Evolutionary conservation across 2,113 vertebrate species (phyloP).

Genomic region (Podarcis muralis): DNA sequence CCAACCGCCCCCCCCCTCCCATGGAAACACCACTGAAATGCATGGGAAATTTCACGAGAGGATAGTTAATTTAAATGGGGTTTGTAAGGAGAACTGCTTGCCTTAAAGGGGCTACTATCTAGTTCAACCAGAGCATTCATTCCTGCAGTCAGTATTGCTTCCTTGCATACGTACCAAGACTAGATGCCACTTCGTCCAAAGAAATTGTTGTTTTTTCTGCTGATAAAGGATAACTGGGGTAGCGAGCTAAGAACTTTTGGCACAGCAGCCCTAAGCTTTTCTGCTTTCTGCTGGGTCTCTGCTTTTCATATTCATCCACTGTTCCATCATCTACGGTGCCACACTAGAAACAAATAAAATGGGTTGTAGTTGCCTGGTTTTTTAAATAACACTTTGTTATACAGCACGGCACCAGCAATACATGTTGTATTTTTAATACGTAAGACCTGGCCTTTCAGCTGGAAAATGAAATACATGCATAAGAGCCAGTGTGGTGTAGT

Average conservation of each 20-base stretch:
- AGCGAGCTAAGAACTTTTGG: conserved; percentile 94
- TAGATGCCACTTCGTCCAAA: conserved; percentile 91
- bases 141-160: conserved; percentile 13
- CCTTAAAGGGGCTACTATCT: neutral
- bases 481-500: too few species aligned
- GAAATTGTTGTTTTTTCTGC: conserved; percentile 89
- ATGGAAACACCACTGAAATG: neutral
- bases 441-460: neutral
- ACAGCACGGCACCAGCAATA: conserved; percentile 14
- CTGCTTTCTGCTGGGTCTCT: conserved; percentile 92
- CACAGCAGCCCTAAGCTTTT: conserved; percentile 95
- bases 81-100: neutral
- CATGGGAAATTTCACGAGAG: neutral
- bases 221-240: conserved; percentile 87
- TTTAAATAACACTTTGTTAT: conserved; percentile 24
- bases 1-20: neutral
- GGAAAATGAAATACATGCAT: neutral
- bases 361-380: neutral
- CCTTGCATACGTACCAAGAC: conserved; percentile 81
- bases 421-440: neutral
- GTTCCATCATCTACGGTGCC: conserved; percentile 76
- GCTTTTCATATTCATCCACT: conserved; percentile 84
- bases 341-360: conserved; percentile 69
- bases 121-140: neutral
- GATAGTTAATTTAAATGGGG: neutral